Evolutionary conservation across 2,888 invertebrate species (phyloP), one percentile per base, ranked within the genome.

Genomic region (Agonopterix subpropinquella): DNA sequence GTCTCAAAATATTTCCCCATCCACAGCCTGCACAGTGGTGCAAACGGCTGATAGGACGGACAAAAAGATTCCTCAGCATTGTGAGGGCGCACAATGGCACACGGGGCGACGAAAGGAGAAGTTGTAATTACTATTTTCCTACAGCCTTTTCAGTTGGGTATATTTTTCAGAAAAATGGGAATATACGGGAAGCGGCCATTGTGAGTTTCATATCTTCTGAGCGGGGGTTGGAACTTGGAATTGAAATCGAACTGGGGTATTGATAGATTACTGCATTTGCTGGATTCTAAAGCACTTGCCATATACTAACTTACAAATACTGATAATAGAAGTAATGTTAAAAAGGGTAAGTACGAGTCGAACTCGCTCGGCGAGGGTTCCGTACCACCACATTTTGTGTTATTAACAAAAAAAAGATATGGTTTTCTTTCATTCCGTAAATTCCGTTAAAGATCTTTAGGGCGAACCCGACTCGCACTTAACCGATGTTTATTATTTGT

Each of bases 51-150:
- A 87, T 87, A 87, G 72, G 73, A 70, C 65, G 78, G 79, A 88
- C 88, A 88, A 87, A 88, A 87, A 88, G 86, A 82, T 85, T 85
- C 85, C 82, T 67, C 69, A 61, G 73, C 77, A 87, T 88, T 88
- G 88, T 87, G 77, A 64, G 58, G 55, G 53, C 55, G 67, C 76
- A 88, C 88, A 87, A 87, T 85, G 65, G 74, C 67, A 59, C 68
- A 65, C 70, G 68, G 61, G 62, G 60, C 69, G 11, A 10, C 67
- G 79, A 74, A 73, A 73, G 69, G 70, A 67, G 77, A 80, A 83
- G 77, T 86, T 88, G 85, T 87, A 88, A 88, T 88, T 88, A 88
- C 87, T 83, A 84, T 83, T 85, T 85, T 84, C 84, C 86, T 80
- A 77, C 75, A 69, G 73, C 72, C 82, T 80, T 85, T 84, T 83